Evolutionary conservation across 1,140 invertebrate genomes (phyloP).

Genomic region (Pseudomyrmex flavicornis): DNA sequence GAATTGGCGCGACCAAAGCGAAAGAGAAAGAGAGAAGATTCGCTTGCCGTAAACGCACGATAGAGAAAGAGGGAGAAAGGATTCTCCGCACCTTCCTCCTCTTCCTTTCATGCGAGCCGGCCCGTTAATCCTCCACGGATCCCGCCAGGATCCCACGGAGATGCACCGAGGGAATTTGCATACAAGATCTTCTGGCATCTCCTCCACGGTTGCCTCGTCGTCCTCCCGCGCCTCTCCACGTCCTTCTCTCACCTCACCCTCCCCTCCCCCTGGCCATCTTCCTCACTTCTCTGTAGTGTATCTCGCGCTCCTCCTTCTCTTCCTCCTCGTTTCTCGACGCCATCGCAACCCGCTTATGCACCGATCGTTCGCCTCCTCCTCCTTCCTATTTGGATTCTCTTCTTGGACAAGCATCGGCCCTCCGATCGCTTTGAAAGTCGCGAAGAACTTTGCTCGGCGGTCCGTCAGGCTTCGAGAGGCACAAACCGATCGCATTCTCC

Average conservation of each 20-base stretch:
- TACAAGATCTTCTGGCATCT: conserved; percentile 85
- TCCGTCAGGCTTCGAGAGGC: conserved; percentile 58
- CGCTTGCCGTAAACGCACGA: conserved; percentile 23
- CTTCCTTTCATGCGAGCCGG: conserved; percentile 84
- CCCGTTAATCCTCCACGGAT: conserved; percentile 85
- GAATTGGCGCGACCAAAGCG: conserved; percentile 36
- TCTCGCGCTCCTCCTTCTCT: conserved; percentile 19
- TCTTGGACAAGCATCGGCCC: conserved; percentile 24
- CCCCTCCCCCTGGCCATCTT: conserved; percentile 34
- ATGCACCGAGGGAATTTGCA: conserved; percentile 85
- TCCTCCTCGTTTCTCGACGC: conserved; percentile 65
- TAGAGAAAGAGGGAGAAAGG: conserved; percentile 55
- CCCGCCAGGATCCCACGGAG: conserved; percentile 84
- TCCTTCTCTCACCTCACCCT: conserved; percentile 44
- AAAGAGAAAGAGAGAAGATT: conserved; percentile 23
- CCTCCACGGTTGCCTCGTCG: conserved; percentile 63
- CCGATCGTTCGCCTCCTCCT: conserved; percentile 59
- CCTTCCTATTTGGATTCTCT: conserved; percentile 39
- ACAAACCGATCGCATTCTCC: conserved; percentile 62
- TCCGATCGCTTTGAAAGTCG: conserved; percentile 25
- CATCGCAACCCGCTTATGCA: conserved; percentile 67
- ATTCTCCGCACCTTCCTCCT: conserved; percentile 67
- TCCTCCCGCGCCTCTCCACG: conserved; percentile 63
- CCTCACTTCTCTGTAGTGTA: conserved; percentile 18
- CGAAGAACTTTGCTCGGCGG: conserved; percentile 57